Evolutionary conservation across 1,140 invertebrate species (phyloP).

Genomic region (Probaryconus sp.): DNA sequence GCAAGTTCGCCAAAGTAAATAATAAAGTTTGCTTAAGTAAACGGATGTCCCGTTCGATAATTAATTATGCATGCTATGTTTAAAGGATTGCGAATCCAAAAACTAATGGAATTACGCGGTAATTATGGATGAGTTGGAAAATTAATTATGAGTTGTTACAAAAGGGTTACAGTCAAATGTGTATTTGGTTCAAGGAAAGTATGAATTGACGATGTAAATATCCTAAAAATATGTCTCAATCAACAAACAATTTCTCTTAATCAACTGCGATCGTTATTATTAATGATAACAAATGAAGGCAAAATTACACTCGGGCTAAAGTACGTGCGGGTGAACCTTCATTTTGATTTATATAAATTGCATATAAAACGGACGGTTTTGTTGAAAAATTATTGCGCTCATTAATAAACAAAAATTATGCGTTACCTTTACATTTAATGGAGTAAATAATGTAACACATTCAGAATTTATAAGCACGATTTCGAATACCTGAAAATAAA

Average conservation of each 20-base stretch:
- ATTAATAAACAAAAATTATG: slow-evolving; percentile 48
- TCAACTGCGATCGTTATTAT: slow-evolving; percentile 19
- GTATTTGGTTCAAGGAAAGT: no score
- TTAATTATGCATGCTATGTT: slow-evolving; percentile 41
- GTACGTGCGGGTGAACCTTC: no score
- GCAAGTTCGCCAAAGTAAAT: slow-evolving; percentile 18
- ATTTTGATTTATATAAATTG: slow-evolving; percentile 25
- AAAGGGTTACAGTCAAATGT: no score
- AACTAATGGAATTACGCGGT: slow-evolving; percentile 37
- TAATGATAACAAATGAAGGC: slow-evolving; percentile 40
- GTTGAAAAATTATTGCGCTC: slow-evolving; percentile 28
- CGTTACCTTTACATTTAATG: not conserved
- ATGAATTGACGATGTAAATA: no score
- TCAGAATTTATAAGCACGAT: slow-evolving; percentile 23
- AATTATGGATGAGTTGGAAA: slow-evolving; percentile 27
- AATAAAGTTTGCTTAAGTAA: slow-evolving; percentile 37
- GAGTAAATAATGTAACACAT: not conserved
- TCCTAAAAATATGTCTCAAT: slow-evolving; percentile 21
- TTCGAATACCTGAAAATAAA: slow-evolving; percentile 16
- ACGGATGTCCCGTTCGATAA: slow-evolving; percentile 29
- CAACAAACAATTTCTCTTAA: slow-evolving; percentile 7
- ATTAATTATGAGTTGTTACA: no score
- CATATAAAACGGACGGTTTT: slow-evolving; percentile 23
- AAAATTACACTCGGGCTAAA: slow-evolving; percentile 17
- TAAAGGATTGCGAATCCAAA: slow-evolving; percentile 19